A percentile compares a stretch with the other conserved stretches of the same genome.
Evolutionary conservation across 2,888 invertebrate genomes (phyloP).

Genomic region (Apoda limacodes): DNA sequence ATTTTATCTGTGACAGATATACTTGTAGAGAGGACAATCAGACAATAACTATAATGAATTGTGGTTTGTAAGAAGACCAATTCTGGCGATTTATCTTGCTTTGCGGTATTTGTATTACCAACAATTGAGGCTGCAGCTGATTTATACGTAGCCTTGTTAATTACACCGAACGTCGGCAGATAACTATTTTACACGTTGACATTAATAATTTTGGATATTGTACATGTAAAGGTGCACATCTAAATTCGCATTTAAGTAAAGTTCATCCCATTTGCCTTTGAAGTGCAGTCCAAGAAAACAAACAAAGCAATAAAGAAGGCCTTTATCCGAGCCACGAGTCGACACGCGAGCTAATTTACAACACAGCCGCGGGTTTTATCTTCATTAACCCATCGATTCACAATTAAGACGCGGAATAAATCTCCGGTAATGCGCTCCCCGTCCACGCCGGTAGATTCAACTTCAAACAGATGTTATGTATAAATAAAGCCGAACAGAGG

Average conservation of each 20-base stretch:
- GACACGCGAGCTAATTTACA: constrained; percentile 71
- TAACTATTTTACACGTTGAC: constrained; percentile 57
- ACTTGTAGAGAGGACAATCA: too few species aligned
- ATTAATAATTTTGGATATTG: too few species aligned
- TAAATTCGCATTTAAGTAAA: constrained; percentile 61
- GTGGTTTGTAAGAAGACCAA: constrained; percentile 54
- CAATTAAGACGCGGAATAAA: constrained; percentile 70
- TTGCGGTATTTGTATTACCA: constrained; percentile 59
- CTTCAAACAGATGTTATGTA: constrained; percentile 70
- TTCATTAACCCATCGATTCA: constrained; percentile 71
- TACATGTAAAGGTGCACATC: constrained; percentile 41
- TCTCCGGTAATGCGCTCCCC: constrained; percentile 66
- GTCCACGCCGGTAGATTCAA: constrained; percentile 66
- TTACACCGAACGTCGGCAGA: constrained; percentile 48
- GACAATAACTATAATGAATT: constrained; percentile 56
- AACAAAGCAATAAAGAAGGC: constrained; percentile 68
- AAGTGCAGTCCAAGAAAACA: constrained; percentile 66
- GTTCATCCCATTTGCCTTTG: constrained; percentile 65
- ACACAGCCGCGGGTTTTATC: constrained; percentile 69
- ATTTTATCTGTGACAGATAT: too few species aligned
- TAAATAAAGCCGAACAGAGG: constrained; percentile 69
- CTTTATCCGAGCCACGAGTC: constrained; percentile 67
- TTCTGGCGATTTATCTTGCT: constrained; percentile 64
- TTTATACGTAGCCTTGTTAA: constrained; percentile 62
- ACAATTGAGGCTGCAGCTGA: constrained; percentile 50